A percentile compares a stretch with the other conserved stretches of the same genome.
Conservation (phyloP, 2,113 vertebrate species). For the Pitta sordida region DNA sequence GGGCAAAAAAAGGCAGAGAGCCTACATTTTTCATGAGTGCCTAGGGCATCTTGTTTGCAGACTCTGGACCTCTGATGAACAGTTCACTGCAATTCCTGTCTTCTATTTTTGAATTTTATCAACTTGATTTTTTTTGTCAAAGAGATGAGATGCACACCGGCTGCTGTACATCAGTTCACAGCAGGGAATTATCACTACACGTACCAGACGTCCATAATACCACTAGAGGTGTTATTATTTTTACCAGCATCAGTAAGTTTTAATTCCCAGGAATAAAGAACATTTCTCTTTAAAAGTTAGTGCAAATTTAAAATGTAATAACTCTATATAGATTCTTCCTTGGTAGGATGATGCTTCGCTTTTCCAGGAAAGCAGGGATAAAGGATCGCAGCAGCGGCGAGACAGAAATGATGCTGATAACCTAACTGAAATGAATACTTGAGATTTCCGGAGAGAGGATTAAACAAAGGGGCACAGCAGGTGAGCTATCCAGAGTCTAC, state of each 20-base stretch:
- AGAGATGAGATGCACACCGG: not conserved
- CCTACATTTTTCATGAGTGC: slow-evolving; percentile 38
- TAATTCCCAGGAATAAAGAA: not conserved
- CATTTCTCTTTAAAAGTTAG: not conserved
- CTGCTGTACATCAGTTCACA: not conserved
- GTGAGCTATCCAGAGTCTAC: not conserved
- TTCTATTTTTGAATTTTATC: not conserved
- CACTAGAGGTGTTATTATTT: slow-evolving; percentile 13
- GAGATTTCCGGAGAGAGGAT: not conserved
- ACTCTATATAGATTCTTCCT: not conserved
- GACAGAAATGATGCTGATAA: not conserved
- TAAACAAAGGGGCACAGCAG: not conserved
- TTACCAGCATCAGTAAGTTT: not conserved
- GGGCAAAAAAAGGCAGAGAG: not conserved
- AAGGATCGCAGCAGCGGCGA: not conserved
- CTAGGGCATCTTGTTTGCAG: not conserved
- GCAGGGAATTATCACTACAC: not conserved
- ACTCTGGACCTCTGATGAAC: not conserved
- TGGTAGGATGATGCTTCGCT: not conserved
- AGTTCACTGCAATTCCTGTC: not conserved
- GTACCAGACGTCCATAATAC: not conserved
- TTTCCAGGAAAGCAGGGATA: not conserved
- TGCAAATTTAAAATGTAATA: not conserved
- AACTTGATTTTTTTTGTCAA: not conserved
- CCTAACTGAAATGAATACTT: not conserved